Evolutionary conservation across 2,888 invertebrate genomes (phyloP).

Genomic region (Epirrhoe alternata): DNA sequence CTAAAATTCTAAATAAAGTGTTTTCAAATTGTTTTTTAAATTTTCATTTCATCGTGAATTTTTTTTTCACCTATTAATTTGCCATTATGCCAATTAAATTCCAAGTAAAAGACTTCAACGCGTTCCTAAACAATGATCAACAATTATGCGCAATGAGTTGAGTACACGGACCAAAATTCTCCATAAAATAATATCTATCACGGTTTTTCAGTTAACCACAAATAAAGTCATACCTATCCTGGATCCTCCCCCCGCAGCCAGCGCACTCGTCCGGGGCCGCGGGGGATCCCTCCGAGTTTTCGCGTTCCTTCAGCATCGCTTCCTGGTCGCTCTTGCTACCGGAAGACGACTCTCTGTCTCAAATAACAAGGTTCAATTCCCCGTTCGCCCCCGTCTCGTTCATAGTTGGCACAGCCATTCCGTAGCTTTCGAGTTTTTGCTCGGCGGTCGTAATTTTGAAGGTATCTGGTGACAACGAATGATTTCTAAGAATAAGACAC

Average conservation of each 20-base stretch:
- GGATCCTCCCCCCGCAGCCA: slow-evolving; percentile 86
- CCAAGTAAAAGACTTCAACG: too few relatives aligned
- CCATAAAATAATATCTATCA: too few relatives aligned
- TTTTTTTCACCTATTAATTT: too few relatives aligned
- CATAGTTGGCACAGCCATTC: slow-evolving; percentile 58
- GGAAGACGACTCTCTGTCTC: slow-evolving; percentile 67
- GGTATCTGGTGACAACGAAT: slow-evolving; percentile 29
- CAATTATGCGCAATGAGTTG: too few relatives aligned
- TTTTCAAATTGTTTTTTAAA: too few relatives aligned
- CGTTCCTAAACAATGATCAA: too few relatives aligned
- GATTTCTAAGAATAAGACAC: background rate
- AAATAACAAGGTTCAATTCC: slow-evolving; percentile 68
- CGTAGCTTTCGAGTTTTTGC: slow-evolving; percentile 24
- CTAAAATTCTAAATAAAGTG: too few relatives aligned
- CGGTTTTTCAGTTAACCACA: background rate
- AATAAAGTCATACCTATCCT: slow-evolving; percentile 78
- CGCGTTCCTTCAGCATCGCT: slow-evolving; percentile 89
- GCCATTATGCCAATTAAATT: too few relatives aligned
- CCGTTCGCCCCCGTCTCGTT: slow-evolving; percentile 49
- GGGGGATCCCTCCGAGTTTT: slow-evolving; percentile 81
- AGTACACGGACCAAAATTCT: too few relatives aligned
- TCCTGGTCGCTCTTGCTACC: slow-evolving; percentile 60
- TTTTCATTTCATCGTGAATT: too few relatives aligned
- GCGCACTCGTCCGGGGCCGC: slow-evolving; percentile 83
- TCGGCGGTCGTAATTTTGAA: slow-evolving; percentile 36